A percentile compares a stretch with the other conserved stretches of the same genome.
These are phyloP conservation scores for Paracanthobrama guichenoti DNA, from an alignment of 2,113 vertebrate genomes.

Conservation along the genomic window DNA sequence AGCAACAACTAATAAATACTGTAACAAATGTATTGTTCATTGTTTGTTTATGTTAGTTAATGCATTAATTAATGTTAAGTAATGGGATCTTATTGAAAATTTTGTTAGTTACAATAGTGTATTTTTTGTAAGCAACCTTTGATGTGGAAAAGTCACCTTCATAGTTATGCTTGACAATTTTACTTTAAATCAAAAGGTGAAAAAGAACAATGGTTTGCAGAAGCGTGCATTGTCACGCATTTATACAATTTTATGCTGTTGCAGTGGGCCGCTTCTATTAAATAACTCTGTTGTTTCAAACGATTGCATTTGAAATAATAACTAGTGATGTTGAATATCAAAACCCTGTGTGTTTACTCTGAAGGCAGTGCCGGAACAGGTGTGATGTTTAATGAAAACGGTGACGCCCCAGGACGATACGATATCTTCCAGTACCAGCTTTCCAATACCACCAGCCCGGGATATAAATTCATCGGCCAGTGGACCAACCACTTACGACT, in stretches of 20 bases:
- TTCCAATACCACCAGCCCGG: slow-evolving; percentile 77
- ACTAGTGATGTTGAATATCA: slow-evolving; percentile 1
- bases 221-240: not conserved
- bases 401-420: slow-evolving; percentile 87
- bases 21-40: too few relatives aligned
- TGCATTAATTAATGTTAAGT: too few relatives aligned
- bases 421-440: slow-evolving; percentile 94
- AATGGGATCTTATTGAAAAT: too few relatives aligned
- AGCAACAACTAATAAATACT: too few relatives aligned
- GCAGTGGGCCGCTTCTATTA: not conserved
- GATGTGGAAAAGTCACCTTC: slow-evolving; percentile 30
- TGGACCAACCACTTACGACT: slow-evolving; percentile 85
- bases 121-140: not conserved
- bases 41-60: too few relatives aligned
- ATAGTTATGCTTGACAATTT: not conserved
- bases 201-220: slow-evolving; percentile 5
- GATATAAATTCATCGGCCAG: slow-evolving; percentile 83
- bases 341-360: slow-evolving; percentile 21
- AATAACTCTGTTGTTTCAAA: not conserved
- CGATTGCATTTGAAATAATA: slow-evolving; percentile 1
- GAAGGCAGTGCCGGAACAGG: slow-evolving; percentile 76
- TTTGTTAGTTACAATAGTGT: not conserved
- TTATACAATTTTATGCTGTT: not conserved
- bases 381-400: slow-evolving; percentile 90
- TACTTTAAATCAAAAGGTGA: not conserved